Base-by-base conservation (phyloP, 2,888 invertebrate genomes). In the Dryadula phaetusa region DNA sequence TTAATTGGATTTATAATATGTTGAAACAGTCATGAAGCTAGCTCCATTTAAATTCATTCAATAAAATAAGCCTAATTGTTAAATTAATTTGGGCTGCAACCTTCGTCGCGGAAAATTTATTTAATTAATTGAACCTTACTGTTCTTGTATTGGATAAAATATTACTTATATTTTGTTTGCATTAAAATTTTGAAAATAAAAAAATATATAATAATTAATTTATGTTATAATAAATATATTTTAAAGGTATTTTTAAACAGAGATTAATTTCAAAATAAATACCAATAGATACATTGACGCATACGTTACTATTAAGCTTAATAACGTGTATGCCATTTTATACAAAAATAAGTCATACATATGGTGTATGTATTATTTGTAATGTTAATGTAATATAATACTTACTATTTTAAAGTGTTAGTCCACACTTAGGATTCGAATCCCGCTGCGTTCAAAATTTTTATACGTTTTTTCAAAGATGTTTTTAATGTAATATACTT, bases 1-100 rank as follows among this genome's bases (percentile, higher is more conserved):
- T n/a, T n/a, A n/a, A n/a, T n/a, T n/a, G n/a, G n/a, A n/a, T n/a
- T n/a, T n/a, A n/a, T n/a, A 34, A 22, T 40, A 37, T 22, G 37
- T 37, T 54, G n/a, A 22, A 14, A 20, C 18, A 8, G 22, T 7
- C 1, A 22, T n/a, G 12, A 4, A 46, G 20, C 14, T 54, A 54
- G 14, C 7, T 53, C 20, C 20, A 5, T 22, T n/a, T 14, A 40
- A 40, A 40, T 34, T 22, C 12, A 25, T 14, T 25, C n/a, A 49
- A 49, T 49, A 28, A 49, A 49, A 49, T 49, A 49, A 49, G 49
- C 25, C 16, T 49, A 28, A 49, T 49, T 49, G 49, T n/a, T 49
- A 25, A 49, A 49, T 49, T 49, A 25, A 49, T 25, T 49, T 49
- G n/a, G 25, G 49, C 16, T n/a, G 16, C n/a, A 49, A 49, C n/a